Evolutionary conservation across 2,797 vertebrate genomes (phyloP).

Genomic region (Enteromius thamalakanensis): DNA sequence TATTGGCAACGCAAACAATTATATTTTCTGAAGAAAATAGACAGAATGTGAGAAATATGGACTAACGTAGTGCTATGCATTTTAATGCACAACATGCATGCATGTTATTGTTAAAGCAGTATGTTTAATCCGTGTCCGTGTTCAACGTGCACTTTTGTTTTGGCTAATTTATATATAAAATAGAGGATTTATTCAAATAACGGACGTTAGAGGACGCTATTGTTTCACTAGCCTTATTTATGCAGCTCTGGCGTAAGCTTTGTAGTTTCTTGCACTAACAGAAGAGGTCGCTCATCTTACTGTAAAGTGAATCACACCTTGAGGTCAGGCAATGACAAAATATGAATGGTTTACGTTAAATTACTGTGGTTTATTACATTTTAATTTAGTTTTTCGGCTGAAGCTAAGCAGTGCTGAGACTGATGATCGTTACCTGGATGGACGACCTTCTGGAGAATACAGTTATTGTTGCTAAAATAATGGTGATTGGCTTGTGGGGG

Average conservation of each 20-base stretch:
- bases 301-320: neutral
- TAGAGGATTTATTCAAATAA: neutral
- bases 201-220: constrained; percentile 44
- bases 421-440: neutral
- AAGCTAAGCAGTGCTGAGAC: neutral
- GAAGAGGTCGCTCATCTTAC: constrained; percentile 33
- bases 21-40: neutral
- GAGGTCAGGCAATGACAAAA: neutral
- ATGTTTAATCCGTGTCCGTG: neutral
- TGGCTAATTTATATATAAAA: constrained; percentile 1
- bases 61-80: neutral
- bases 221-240: constrained; percentile 14
- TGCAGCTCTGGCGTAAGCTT: neutral
- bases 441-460: neutral
- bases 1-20: neutral
- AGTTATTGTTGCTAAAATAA: neutral
- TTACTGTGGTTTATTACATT: neutral
- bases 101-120: neutral
- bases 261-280: constrained; percentile 13
- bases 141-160: constrained; percentile 13
- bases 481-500: neutral
- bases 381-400: neutral
- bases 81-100: neutral
- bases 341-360: neutral
- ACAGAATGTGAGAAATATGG: neutral